phyloP scores from a whole-genome alignment of 1,140 invertebrate species.

The Trypoxylus dichotomus region DNA sequence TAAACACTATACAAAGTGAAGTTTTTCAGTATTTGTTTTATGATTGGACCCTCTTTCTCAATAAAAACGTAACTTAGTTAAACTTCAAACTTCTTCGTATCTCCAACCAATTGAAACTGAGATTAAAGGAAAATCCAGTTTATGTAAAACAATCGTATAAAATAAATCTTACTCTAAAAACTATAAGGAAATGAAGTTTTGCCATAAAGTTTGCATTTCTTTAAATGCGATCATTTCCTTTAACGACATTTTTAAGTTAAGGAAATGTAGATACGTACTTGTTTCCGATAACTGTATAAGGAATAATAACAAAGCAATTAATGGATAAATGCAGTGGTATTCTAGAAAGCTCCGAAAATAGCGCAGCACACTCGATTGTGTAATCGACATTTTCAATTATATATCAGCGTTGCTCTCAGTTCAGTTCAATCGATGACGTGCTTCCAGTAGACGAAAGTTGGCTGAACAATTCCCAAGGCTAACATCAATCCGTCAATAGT shows the following conservation, averaged over 20 bases:
- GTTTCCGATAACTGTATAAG: not conserved
- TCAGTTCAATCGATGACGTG: not conserved
- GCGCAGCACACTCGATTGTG: not conserved
- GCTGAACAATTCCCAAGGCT: not conserved
- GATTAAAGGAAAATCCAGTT: too few species aligned
- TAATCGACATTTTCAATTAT: not conserved
- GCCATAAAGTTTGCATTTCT: too few species aligned
- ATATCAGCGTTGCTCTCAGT: not conserved
- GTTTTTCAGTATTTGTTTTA: too few species aligned
- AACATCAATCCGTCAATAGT: not conserved
- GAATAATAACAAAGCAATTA: not conserved
- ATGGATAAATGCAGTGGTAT: not conserved
- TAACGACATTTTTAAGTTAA: not conserved
- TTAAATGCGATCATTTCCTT: not conserved
- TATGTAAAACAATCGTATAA: too few species aligned
- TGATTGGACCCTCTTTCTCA: too few species aligned
- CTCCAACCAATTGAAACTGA: too few species aligned
- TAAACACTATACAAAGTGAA: too few species aligned
- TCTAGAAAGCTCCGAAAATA: not conserved
- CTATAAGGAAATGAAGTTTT: too few species aligned
- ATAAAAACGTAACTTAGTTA: too few species aligned
- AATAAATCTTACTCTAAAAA: too few species aligned
- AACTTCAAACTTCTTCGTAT: too few species aligned
- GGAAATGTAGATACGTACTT: not conserved
- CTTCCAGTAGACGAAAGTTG: not conserved